Evolutionary conservation across 2,113 vertebrate genomes (phyloP), one percentile per base, ranked within the genome.

Genomic region (Phylloscopus trochiloides): DNA sequence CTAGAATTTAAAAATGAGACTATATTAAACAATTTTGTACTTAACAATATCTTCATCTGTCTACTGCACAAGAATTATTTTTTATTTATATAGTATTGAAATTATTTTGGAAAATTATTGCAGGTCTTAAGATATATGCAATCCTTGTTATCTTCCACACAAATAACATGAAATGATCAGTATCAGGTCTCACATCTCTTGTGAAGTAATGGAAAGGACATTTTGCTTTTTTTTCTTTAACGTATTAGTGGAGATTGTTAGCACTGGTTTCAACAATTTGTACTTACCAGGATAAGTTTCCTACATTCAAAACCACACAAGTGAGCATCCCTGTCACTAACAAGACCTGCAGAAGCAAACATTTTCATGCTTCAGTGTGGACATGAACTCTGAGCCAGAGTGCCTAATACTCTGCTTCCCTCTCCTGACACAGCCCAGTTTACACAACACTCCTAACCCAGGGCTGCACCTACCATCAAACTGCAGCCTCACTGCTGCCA

Each of bases 51-150:
- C 10, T 66, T 73, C 6, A 51, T 63, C 26, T 87, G 29, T 6
- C 6, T 65, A 31, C 28, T 45, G 19, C 6, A 75, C 2, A 93
- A 55, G 3, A 87, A 67, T 63, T 17, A 59, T 63, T 57, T 72
- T 72, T 80, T 26, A 86, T 28, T 84, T 58, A 22, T 34, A 59
- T 29, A 68, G 5, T 28, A 51, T 12, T 70, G 15, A 54, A 90
- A 54, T 81, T 3, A 36, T 34, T 85, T 75, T 58, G 9, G 10
- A 4, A 84, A 80, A 58, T 48, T 62, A 29, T 48, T n/a, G 25
- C 2, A 42, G 1, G 0, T 61, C 57, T 70, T 34, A 50, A 1
- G 9, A 75, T 22, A 36, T 19, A 32, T 42, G 52, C 1, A 67
- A 7, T 34, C 32, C 14, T 80, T 70, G 11, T 32, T 42, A 50